Evolutionary conservation across 2,888 invertebrate genomes (phyloP).

Genomic region (Habrosyne pyritoides): DNA sequence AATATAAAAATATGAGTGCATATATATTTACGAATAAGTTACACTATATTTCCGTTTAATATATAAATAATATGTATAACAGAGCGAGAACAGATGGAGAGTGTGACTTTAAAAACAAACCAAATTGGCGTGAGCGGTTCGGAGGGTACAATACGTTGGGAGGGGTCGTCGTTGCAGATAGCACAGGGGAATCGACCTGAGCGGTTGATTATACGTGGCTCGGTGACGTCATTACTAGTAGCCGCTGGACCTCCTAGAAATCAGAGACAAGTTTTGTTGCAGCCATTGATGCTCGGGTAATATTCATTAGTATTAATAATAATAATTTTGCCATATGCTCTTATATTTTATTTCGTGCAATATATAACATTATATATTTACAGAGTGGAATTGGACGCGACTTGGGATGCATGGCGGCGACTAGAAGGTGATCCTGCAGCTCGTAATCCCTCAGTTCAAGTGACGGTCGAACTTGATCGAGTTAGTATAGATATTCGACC

Average conservation of each 20-base stretch:
- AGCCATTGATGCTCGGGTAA: conserved; percentile 65
- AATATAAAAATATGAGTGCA: no score
- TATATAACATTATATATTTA: not conserved
- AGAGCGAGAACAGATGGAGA: conserved; percentile 52
- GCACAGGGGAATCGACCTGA: conserved; percentile 49
- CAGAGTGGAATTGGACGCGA: conserved; percentile 54
- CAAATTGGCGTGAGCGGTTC: conserved; percentile 53
- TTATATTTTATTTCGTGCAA: not conserved
- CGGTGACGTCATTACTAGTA: conserved; percentile 48
- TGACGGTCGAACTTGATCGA: conserved; percentile 52
- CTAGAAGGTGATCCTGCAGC: conserved; percentile 44
- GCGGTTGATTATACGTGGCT: conserved; percentile 39
- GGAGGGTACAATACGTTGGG: conserved; percentile 55
- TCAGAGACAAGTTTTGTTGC: conserved; percentile 50
- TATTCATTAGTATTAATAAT: conserved; percentile 9
- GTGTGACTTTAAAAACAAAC: conserved; percentile 49
- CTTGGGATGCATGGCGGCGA: conserved; percentile 69
- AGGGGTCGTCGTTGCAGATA: conserved; percentile 43
- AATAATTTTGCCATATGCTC: not conserved
- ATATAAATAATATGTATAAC: conserved; percentile 12
- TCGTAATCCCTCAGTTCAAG: conserved; percentile 44
- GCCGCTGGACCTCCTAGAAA: conserved; percentile 47
- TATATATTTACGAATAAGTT: no score
- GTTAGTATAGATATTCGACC: conserved; percentile 57
- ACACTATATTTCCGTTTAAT: not conserved